Evolutionary conservation across 2,113 vertebrate species (phyloP).

Genomic region (Solea solea): DNA sequence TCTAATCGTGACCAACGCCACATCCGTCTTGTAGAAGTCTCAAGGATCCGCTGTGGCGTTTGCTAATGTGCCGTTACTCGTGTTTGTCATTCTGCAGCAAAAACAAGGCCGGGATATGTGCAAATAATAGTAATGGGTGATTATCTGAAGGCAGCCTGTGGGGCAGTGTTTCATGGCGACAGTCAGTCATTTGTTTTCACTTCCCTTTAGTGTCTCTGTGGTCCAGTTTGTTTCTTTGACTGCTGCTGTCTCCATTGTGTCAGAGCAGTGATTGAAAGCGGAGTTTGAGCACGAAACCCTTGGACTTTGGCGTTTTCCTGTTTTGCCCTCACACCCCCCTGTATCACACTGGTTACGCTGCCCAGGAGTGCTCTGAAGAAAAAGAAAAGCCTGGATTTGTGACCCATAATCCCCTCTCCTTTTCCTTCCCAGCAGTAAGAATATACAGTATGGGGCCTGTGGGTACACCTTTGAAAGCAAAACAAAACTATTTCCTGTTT

Average conservation of each 20-base stretch:
- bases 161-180: slow-evolving; percentile 58
- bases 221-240: slow-evolving; percentile 52
- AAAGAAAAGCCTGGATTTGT: slow-evolving; percentile 37
- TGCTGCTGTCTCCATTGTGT: slow-evolving; percentile 69
- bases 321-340: slow-evolving; percentile 35
- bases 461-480: slow-evolving; percentile 63
- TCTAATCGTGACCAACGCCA: slow-evolving; percentile 34
- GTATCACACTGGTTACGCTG: slow-evolving; percentile 16
- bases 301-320: slow-evolving; percentile 65
- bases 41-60: slow-evolving; percentile 53
- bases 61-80: slow-evolving; percentile 48
- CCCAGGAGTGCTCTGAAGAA: slow-evolving; percentile 38
- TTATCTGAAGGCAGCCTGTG: slow-evolving; percentile 47
- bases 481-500: slow-evolving; percentile 73
- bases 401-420: slow-evolving; percentile 48
- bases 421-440: slow-evolving; percentile 48
- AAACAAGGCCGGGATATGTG: slow-evolving; percentile 75
- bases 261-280: slow-evolving; percentile 58
- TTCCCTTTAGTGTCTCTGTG: slow-evolving; percentile 69
- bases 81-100: slow-evolving; percentile 62
- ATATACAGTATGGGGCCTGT: slow-evolving; percentile 25
- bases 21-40: slow-evolving; percentile 46
- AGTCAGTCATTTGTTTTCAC: slow-evolving; percentile 61
- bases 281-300: slow-evolving; percentile 35
- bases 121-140: slow-evolving; percentile 71